These are phyloP conservation scores for Leptothorax acervorum DNA, from an alignment of 2,888 invertebrate genomes.

Conservation along the genomic window DNA sequence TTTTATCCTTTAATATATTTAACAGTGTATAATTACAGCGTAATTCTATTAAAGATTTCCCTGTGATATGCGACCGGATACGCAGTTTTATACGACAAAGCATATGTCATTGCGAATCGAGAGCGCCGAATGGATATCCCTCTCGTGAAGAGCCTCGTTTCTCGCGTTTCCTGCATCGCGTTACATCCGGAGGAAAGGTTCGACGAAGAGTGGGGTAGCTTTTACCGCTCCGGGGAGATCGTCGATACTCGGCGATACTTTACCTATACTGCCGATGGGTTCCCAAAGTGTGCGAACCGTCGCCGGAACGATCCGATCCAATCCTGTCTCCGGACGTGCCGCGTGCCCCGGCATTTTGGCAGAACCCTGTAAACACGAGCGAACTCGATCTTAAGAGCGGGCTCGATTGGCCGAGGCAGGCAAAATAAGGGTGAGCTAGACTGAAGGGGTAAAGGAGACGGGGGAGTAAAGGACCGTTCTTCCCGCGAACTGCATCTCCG, in stretches of 20 bases:
- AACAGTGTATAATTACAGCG: slow-evolving; percentile 11
- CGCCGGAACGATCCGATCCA: slow-evolving; percentile 65
- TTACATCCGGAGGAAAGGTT: slow-evolving; percentile 6
- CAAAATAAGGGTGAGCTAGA: not conserved
- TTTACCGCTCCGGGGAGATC: not conserved
- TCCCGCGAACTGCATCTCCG: slow-evolving; percentile 37
- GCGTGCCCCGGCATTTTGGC: slow-evolving; percentile 78
- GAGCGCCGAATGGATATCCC: not conserved
- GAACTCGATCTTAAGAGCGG: not conserved
- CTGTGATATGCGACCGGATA: slow-evolving; percentile 8
- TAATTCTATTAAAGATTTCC: slow-evolving; percentile 22
- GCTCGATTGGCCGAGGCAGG: slow-evolving; percentile 3
- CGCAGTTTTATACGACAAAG: slow-evolving; percentile 17
- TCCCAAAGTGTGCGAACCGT: slow-evolving; percentile 63
- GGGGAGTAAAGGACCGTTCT: too few species aligned
- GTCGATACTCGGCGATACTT: slow-evolving; percentile 11
- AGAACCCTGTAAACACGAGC: slow-evolving; percentile 71
- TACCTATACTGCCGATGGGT: slow-evolving; percentile 34
- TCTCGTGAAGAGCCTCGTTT: slow-evolving; percentile 10
- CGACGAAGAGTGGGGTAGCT: not conserved
- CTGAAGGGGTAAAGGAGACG: not conserved
- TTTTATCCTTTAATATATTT: too few species aligned
- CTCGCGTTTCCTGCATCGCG: not conserved
- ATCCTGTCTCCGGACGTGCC: slow-evolving; percentile 57
- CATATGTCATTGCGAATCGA: slow-evolving; percentile 8